Evolutionary conservation across 2,797 vertebrate genomes (phyloP), one percentile per base, ranked within the genome.

Genomic region (Danio kyathit): DNA sequence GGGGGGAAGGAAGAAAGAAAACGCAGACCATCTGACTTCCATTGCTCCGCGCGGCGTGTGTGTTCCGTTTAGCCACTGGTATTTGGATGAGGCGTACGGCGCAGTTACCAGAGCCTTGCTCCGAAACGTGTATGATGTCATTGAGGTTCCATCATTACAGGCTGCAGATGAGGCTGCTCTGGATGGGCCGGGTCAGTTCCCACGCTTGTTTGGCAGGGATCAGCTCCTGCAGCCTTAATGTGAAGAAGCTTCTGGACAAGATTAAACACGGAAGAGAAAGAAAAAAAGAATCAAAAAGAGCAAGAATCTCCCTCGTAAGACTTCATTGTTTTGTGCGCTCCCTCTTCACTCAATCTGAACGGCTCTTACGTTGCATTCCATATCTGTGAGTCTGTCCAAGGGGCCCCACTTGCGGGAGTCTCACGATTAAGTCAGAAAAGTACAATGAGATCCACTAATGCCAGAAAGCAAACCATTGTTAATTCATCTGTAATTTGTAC

Each of bases 1-100:
- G 76, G 76, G 77, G 71, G 83, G 57, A 29, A 86, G 86, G 83
- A 83, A 75, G 66, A 82, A 85, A 80, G 81, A 86, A 82, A 81
- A 84, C 78, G 0, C 61, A 82, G 72, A 89, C 88, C 91, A 94
- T 93, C 90, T 94, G 93, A 93, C 91, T 92, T 92, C 90, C 83
- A 93, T 92, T 92, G 92, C 79, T 1, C 80, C 83, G 77, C 82
- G 86, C 88, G 79, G 92, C 89, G 75, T 92, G 90, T 93, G 92
- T 90, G 92, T 92, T 93, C 90, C 83, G 84, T 90, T 81, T 69
- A 88, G 89, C 90, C 89, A 89, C 90, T 89, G 89, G 88, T 87
- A 90, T 89, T 92, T 86, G 86, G 86, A 90, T 85, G 89, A 88
- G 87, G 88, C 84, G 72, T 83, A 87, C 61, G 10, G 77, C 61